Base-by-base conservation (phyloP, 2,888 invertebrate species). In the Furcula furcula region DNA sequence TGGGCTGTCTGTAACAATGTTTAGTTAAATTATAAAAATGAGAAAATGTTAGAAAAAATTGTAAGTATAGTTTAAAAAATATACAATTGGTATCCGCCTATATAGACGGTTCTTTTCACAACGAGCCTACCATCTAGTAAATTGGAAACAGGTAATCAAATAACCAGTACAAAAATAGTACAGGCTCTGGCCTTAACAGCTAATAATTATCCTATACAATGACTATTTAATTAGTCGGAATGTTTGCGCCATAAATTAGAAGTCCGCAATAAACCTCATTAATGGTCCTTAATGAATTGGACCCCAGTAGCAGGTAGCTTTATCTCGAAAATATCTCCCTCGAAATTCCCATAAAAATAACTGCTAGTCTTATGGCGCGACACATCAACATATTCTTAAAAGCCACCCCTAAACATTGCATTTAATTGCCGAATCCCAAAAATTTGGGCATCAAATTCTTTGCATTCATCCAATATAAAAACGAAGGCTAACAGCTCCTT, bases 281-380 rank as follows among this genome's bases (percentile, higher is more conserved):
- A 82, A 83, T 79, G 66, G 62, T 55, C 72, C 52, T 69, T 82
- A 87, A 86, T 87, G 83, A 85, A 87, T 86, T 85, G 80, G 78
- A 72, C 65, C 66, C 68, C 69, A 52, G 76, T 75, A 74, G 75
- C 86, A 84, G 85, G 84, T 86, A 86, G 76, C 59, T 73, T 68
- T 65, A 66, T 67, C 55, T 63, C 58, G 72, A 76, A 73, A 49
- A 59, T 51, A 55, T 34, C 34, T 55, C 29, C 28, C 12, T 58
- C 66, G 41, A 76, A 76, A 77, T 78, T 72, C 74, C 64, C 65
- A 60, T 65, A 70, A 73, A 48, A 73, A 66, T 76, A 71, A 77
- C 75, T 69, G 74, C 75, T 75, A 66, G 41, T 62, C 50, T 41
- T 50, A 45, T 59, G 57, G 50, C 56, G 55, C 48, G 54, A 55